Evolutionary conservation across 1,140 invertebrate species (phyloP), one percentile per base, ranked within the genome.

Genomic region (Drosophila bocki): DNA sequence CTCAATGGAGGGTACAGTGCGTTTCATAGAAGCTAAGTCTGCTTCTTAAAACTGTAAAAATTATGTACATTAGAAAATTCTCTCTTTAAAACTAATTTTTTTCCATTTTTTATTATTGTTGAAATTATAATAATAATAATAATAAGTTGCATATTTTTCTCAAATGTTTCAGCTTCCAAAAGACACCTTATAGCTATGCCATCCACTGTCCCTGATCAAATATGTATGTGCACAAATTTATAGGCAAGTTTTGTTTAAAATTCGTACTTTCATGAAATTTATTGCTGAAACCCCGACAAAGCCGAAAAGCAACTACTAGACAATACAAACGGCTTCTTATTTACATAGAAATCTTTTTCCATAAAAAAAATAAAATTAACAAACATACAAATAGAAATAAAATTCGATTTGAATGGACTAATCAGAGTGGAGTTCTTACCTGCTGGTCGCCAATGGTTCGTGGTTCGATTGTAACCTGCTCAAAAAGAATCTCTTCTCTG

Each of bases 261-360:
- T 85, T 67, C 78, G 78, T 78, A 82, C 82, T 85, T 78, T 78
- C 62, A 70, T 62, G 35, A 62, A 67, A 85, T 85, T 85, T 81
- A 85, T 81, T 81, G 78, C 82, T 26, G 42, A 82, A 57, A 32
- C 57, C 64, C 47, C 54, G 61, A 63, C 58, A 81, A 69, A 57
- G 69, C 37, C 69, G 48, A 37, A 75, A 64, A 45, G 56, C 60
- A 70, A 78, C 63, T 78, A 71, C 77, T 59, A 80, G 51, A 56
- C 44, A 75, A 75, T 64, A 75, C 42, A 63, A 75, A 75, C 58
- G 44, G 37, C 67, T 71, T 37, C 53, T 29, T 72, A 72, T 72
- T 72, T 72, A 72, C 69, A 72, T 72, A 72, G 67, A 72, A 72
- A 72, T 72, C 67, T 72, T 37, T 68, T 59, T 58, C 37, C 13